These are phyloP conservation scores for Temnothorax ravouxi DNA, from an alignment of 2,888 invertebrate species.

Conservation along the genomic window DNA sequence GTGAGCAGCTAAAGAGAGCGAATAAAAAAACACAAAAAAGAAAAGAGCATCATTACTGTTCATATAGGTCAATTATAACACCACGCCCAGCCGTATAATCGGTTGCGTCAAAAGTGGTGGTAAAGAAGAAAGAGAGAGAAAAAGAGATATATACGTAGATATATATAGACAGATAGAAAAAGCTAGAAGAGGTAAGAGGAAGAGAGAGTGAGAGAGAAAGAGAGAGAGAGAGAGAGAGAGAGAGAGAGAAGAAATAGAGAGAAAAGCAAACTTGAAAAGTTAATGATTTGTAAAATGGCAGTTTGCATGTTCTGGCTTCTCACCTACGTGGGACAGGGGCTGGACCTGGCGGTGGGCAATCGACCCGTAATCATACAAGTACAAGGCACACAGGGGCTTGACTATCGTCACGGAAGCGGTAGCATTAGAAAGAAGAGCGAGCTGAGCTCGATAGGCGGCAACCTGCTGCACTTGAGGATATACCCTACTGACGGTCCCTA, in stretches of 20 bases:
- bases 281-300: conserved; percentile 78
- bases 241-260: conserved; percentile 18
- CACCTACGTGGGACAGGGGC: conserved; percentile 83
- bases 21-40: conserved; percentile 6
- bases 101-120: conserved; percentile 39
- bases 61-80: conserved; percentile 61
- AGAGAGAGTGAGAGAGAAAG: conserved; percentile 41
- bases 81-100: conserved; percentile 41
- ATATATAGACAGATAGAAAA: conserved; percentile 51
- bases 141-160: conserved; percentile 26
- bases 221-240: not conserved
- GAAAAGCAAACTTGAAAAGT: conserved; percentile 42
- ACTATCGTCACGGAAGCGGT: conserved; percentile 71
- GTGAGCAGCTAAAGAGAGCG: conserved; percentile 31
- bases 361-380: conserved; percentile 76
- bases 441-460: conserved; percentile 67
- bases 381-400: conserved; percentile 71
- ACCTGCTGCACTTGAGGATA: conserved; percentile 75
- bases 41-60: conserved; percentile 46
- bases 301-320: conserved; percentile 84
- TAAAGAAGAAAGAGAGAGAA: conserved; percentile 29
- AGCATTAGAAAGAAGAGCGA: conserved; percentile 72
- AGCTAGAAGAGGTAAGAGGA: conserved; percentile 22
- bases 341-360: conserved; percentile 83
- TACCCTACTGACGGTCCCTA: conserved; percentile 69